Evolutionary conservation across 2,888 invertebrate genomes (phyloP).

Genomic region (Drosophila lutescens): DNA sequence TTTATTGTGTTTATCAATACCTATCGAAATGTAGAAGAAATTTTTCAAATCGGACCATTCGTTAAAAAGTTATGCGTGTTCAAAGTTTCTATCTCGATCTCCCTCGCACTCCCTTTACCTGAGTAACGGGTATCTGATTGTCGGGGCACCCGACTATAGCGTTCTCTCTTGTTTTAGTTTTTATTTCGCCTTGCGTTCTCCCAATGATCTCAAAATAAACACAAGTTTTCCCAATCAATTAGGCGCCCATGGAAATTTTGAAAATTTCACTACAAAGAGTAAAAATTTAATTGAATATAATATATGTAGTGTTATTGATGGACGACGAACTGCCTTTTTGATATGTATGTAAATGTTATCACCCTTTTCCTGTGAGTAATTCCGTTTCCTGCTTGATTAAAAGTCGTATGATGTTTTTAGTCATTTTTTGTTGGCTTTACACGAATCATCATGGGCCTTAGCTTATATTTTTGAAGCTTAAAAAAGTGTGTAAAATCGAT

Average conservation of each 20-base stretch:
- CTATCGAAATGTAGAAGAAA: too few species aligned
- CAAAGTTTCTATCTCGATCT: too few species aligned
- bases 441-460: not conserved
- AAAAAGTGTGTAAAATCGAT: slow-evolving; percentile 20
- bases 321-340: slow-evolving; percentile 2
- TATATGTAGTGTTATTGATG: slow-evolving; percentile 12
- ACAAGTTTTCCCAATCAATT: slow-evolving; percentile 33
- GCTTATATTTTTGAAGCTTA: not conserved
- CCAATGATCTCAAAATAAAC: slow-evolving; percentile 18
- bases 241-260: slow-evolving; percentile 13
- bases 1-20: too few species aligned
- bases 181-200: slow-evolving; percentile 4
- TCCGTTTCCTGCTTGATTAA: slow-evolving; percentile 37
- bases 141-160: too few species aligned
- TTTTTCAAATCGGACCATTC: too few species aligned
- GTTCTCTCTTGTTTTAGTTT: too few species aligned
- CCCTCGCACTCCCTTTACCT: too few species aligned
- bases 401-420: slow-evolving; percentile 31
- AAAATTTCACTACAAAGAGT: not conserved
- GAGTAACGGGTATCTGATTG: too few species aligned
- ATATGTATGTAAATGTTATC: slow-evolving; percentile 28
- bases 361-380: slow-evolving; percentile 21
- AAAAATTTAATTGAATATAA: not conserved
- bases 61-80: too few species aligned
- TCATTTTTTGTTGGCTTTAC: not conserved